Conservation (phyloP, 2,113 vertebrate genomes). For the Myodes glareolus region DNA sequence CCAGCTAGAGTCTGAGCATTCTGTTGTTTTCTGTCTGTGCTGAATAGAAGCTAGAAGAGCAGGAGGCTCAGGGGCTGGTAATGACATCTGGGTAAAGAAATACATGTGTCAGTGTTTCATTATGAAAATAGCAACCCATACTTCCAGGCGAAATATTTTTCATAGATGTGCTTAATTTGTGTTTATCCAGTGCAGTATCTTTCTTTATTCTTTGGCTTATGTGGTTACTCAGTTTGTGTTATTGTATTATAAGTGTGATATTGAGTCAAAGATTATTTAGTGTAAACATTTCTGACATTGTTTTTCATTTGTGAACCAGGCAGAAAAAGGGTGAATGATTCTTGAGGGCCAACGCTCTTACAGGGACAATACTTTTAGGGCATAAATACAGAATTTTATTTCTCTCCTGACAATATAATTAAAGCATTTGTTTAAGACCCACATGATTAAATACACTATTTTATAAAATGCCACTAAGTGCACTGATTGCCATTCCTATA, state of each 20-base stretch:
- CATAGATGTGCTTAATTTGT: not conserved
- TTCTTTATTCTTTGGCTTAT: not conserved
- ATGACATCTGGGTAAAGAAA: not conserved
- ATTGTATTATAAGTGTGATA: not conserved
- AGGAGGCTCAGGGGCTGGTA: not conserved
- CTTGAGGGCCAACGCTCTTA: not conserved
- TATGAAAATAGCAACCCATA: not conserved
- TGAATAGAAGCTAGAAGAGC: not conserved
- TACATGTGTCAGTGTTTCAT: not conserved
- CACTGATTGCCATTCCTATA: slow-evolving; percentile 35
- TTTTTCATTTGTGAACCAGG: not conserved
- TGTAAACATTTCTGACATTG: not conserved
- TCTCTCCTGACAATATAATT: slow-evolving; percentile 51
- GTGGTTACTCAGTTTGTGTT: not conserved
- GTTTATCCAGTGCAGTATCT: not conserved
- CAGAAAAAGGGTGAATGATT: not conserved
- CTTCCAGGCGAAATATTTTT: not conserved
- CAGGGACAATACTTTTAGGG: not conserved
- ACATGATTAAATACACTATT: slow-evolving; percentile 1
- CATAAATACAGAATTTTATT: slow-evolving; percentile 45
- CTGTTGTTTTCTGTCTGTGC: not conserved
- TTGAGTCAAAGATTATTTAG: not conserved
- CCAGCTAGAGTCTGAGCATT: not conserved
- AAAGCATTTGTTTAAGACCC: slow-evolving; percentile 66
- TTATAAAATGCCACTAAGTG: slow-evolving; percentile 56